Evolutionary conservation across 2,797 vertebrate species (phyloP), one percentile per base, ranked within the genome.

Genomic region (Otolemur crassicaudatus): DNA sequence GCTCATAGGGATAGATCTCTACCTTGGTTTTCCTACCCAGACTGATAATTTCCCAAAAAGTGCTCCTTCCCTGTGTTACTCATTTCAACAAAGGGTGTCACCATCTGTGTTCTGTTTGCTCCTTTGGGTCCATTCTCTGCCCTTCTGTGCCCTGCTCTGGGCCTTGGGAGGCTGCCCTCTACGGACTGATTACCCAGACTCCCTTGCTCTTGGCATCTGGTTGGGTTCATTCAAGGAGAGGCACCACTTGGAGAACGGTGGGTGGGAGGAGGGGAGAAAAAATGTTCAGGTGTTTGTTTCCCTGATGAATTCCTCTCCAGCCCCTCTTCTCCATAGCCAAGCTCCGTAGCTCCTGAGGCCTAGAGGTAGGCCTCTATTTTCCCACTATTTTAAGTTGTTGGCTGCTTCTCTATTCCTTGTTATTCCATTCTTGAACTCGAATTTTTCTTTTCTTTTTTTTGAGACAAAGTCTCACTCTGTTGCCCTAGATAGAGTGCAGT

Each of bases 21-120:
- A 5, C 61, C 72, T 87, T 81, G 72, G 82, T 94, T 87, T 97
- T 63, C 37, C 75, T 90, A 19, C 58, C 25, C 7, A 73, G 63
- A 49, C 40, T 83, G 69, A 60, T 91, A 27, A 58, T 83, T 96
- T 69, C 65, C 46, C 86, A 43, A 77, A 93, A 91, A 67, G 58
- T 5, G 7, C 60, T 92, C 34, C 58, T 95, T 72, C 34, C 23
- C 40, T 83, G 75, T 17, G 77, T 25, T 77, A 56, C 58, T 83
- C 76, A 49, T 94, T 90, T 87, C 75, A 92, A 40, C 60, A 79
- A 92, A 80, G 3, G 34, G 63, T 25, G 67, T 85, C 27, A 16
- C 49, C 58, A 65, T 70, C 87, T 92, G 75, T 20, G 2, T 83
- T 46, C 86, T 5, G 16, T 81, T 90, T 40, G 19, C 16, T 63